Evolutionary conservation across 2,797 vertebrate species (phyloP), one percentile per base, ranked within the genome.

Genomic region (Characodon lateralis): DNA sequence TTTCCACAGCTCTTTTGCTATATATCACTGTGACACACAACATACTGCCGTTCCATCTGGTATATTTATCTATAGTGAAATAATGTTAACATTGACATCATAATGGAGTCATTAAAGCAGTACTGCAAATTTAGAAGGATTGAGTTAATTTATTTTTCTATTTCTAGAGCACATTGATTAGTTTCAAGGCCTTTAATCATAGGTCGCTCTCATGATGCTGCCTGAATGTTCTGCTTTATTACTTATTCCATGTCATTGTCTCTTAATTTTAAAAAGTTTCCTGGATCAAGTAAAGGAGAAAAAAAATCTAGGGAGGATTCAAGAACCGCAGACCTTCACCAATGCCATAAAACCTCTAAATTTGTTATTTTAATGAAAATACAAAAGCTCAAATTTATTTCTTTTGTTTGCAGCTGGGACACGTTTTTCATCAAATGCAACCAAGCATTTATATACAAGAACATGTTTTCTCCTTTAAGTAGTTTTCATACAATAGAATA

Each of bases 1-100:
- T 84, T 91, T 94, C 92, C 93, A 90, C 85, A 75, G 81, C 80
- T 86, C 72, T 76, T 78, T 81, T 90, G 79, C 83, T 87, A 89
- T 83, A 77, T 88, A 83, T 92, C 87, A 77, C 80, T 71, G 73
- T 81, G 85, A 89, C 69, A 48, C 81, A 84, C 77, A 74, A 22
- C 80, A 77, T 63, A 77, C 22, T 14, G 22, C 41, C 6, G 66
- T 43, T 68, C 68, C 71, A 77, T 74, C 72, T 85, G 78, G 79
- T 81, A 26, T 70, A 53, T 53, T 26, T 53, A 69, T 79, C 39
- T 46, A 22, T 8, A 58, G 61, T 2, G 73, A 18, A 74, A 39
- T 59, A 50, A 43, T n/a, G 68, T 39, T 77, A 76, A 65, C 68
- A 24, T 51, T 63, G 0, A 16, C 39, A 28, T 61, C 31, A 9